Conservation (phyloP, 2,113 vertebrate species). For the Smithornis capensis region DNA sequence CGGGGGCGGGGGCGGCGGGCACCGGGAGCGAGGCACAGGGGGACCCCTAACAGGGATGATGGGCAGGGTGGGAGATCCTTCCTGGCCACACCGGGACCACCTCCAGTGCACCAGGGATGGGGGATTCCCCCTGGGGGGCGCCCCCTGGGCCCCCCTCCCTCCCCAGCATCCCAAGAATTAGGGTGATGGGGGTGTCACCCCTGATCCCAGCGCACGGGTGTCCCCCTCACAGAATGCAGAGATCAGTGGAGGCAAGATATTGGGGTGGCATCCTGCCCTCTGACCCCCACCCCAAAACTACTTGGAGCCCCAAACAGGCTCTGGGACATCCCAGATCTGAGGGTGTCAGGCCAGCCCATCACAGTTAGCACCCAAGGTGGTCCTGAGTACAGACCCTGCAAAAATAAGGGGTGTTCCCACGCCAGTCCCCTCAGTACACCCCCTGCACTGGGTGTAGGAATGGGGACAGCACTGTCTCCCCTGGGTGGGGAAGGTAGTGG, state of each 20-base stretch:
- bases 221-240: not conserved
- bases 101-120: not conserved
- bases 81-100: not conserved
- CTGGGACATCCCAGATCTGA: not conserved
- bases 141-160: not conserved
- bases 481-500: not conserved
- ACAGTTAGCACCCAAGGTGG: not conserved
- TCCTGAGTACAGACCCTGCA: accelerated
- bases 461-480: not conserved
- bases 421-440: not conserved
- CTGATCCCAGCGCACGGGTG: not conserved
- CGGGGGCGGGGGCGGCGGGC: not conserved
- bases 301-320: not conserved
- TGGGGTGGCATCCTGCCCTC: not conserved
- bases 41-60: not conserved
- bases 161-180: accelerated
- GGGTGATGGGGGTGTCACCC: not conserved
- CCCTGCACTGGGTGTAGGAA: not conserved
- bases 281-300: not conserved
- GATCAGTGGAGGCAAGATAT: too few relatives aligned
- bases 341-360: not conserved
- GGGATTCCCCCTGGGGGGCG: not conserved
- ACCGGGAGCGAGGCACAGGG: not conserved
- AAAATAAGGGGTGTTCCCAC: not conserved
- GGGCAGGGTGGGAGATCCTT: not conserved